phyloP scores from a whole-genome alignment of 2,888 invertebrate genomes.

The Andrena camellia region DNA sequence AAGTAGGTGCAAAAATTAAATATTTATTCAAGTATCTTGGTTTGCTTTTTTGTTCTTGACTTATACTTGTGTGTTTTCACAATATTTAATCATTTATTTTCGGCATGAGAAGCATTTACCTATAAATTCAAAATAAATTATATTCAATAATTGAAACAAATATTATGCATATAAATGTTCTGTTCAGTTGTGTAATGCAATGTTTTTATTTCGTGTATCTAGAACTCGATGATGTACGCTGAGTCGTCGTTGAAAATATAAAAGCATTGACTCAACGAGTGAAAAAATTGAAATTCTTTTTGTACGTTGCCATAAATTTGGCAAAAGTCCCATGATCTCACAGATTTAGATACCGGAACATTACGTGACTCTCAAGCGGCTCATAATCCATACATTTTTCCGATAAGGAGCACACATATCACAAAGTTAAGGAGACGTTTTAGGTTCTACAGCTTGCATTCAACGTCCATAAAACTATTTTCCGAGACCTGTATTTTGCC shows the following conservation, averaged over 20 bases:
- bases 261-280: background rate
- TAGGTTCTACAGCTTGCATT: conserved; percentile 27
- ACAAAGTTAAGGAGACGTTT: conserved; percentile 36
- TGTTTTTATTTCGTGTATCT: background rate
- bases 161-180: background rate
- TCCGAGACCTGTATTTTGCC: background rate
- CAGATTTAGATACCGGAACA: conserved; percentile 54
- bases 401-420: conserved; percentile 48
- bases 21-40: background rate
- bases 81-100: background rate
- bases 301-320: conserved; percentile 37
- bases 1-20: background rate
- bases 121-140: too few species aligned
- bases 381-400: conserved; percentile 55
- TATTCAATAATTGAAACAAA: background rate
- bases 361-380: conserved; percentile 46
- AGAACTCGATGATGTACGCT: background rate
- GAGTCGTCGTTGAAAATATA: background rate
- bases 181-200: background rate
- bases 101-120: too few species aligned
- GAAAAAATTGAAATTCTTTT: conserved; percentile 46
- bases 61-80: background rate
- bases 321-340: conserved; percentile 32
- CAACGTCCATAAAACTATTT: conserved; percentile 32
- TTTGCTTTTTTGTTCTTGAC: background rate